Evolutionary conservation across 2,113 vertebrate genomes (phyloP).

Genomic region (Dasyurus viverrinus): DNA sequence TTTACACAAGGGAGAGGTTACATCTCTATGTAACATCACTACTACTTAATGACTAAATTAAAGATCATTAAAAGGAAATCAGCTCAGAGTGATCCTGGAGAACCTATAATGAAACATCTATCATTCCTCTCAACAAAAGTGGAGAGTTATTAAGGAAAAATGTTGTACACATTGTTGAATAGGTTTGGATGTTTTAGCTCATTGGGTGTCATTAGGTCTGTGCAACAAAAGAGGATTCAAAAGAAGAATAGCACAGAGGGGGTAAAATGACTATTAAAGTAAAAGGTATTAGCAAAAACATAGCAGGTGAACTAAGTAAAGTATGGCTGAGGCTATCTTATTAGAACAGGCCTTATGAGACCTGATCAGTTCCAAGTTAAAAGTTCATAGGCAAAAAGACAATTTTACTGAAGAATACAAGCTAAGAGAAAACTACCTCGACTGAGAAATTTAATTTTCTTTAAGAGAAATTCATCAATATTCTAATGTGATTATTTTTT

Average conservation of each 20-base stretch:
- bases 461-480: not conserved
- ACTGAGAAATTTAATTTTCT: not conserved
- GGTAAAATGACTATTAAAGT: not conserved
- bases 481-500: not conserved
- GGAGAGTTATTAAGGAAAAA: not conserved
- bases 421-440: too few species aligned
- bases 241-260: not conserved
- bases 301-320: not conserved
- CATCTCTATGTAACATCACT: not conserved
- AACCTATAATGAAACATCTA: not conserved
- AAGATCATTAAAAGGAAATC: not conserved
- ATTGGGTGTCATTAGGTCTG: not conserved
- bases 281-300: not conserved
- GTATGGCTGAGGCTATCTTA: not conserved
- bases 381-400: not conserved
- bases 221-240: not conserved
- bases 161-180: not conserved
- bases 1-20: not conserved
- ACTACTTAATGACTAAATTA: not conserved
- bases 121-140: not conserved
- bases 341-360: not conserved
- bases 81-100: not conserved
- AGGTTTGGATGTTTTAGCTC: not conserved
- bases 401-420: too few species aligned
- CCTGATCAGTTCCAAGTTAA: not conserved